A percentile compares a stretch with the other conserved stretches of the same genome.
Conservation (phyloP, 2,113 vertebrate species). For the Sturnira hondurensis region DNA sequence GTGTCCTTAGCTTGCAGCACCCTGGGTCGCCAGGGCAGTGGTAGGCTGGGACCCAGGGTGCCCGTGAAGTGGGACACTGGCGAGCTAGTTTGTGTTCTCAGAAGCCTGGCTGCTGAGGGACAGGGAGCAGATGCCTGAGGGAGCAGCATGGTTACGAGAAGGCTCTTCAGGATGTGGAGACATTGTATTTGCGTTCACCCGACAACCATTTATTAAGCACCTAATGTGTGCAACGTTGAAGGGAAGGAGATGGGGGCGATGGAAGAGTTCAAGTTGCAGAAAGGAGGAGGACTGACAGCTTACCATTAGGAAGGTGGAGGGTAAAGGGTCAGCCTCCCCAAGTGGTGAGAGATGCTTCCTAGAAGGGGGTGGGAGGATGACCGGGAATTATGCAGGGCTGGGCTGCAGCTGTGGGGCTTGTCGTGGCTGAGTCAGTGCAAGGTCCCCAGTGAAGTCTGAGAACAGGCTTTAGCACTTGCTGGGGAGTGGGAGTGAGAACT, state of each 20-base stretch:
- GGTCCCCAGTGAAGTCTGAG: neutral
- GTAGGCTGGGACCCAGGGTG: neutral
- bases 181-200: neutral
- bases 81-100: neutral
- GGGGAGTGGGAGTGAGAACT: neutral
- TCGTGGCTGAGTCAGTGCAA: neutral
- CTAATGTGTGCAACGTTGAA: neutral
- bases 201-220: neutral
- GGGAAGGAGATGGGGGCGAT: neutral
- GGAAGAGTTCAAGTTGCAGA: neutral
- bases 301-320: too few relatives aligned
- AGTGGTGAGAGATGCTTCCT: neutral
- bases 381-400: neutral
- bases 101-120: neutral
- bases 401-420: neutral
- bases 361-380: neutral
- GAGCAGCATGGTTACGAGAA: neutral
- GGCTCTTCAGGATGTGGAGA: neutral
- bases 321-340: neutral
- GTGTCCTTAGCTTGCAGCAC: neutral
- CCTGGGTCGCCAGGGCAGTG: neutral
- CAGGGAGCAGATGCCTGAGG: neutral
- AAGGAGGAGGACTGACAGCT: neutral
- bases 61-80: neutral
- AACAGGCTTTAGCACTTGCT: neutral